A percentile compares a stretch with the other conserved stretches of the same genome.
Conservation (phyloP, 1,140 invertebrate genomes). For the Maconellicoccus hirsutus region DNA sequence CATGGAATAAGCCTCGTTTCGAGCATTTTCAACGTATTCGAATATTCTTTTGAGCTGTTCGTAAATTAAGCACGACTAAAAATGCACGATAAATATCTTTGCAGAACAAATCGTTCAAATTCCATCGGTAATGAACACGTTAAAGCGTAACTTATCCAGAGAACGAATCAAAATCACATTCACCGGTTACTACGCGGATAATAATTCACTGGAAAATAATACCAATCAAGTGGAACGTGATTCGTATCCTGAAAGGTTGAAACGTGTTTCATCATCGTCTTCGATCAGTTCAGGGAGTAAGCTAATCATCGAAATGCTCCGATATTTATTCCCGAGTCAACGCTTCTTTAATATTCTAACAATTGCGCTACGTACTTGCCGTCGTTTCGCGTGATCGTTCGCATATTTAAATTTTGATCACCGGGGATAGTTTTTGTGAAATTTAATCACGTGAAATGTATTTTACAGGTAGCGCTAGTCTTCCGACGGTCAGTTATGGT, state of each 20-base stretch:
- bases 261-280: constrained; percentile 49
- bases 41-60: no score
- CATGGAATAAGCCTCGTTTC: no score
- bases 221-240: not conserved
- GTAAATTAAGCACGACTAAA: no score
- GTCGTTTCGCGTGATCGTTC: no score
- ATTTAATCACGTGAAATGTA: no score
- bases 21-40: no score
- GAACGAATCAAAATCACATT: constrained; percentile 41
- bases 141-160: constrained; percentile 34
- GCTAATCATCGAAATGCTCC: constrained; percentile 2
- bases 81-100: not conserved
- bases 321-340: no score
- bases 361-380: no score
- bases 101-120: not conserved
- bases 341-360: no score
- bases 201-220: not conserved
- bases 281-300: constrained; percentile 43
- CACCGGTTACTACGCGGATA: constrained; percentile 24
- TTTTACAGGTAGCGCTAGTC: not conserved
- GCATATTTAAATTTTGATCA: no score
- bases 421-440: no score
- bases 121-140: constrained; percentile 23
- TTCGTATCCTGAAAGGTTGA: constrained; percentile 35
- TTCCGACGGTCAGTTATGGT: not conserved